Evolutionary conservation across 2,797 vertebrate genomes (phyloP).

Genomic region (Enteromius argenteus): DNA sequence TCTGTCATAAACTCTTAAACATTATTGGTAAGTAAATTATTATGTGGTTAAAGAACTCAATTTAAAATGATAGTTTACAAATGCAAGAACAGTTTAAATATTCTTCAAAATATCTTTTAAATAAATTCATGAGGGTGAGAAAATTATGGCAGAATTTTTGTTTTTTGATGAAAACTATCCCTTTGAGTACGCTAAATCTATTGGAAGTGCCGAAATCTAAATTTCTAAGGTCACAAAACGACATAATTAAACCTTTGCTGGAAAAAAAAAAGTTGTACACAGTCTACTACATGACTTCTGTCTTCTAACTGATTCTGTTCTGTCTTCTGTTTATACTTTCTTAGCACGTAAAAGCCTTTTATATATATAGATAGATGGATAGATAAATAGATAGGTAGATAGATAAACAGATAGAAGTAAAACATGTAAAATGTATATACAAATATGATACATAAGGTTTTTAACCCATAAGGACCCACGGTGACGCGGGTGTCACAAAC

Average conservation of each 20-base stretch:
- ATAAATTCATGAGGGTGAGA: neutral
- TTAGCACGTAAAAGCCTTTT: neutral
- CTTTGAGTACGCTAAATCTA: neutral
- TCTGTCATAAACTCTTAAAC: constrained; percentile 77
- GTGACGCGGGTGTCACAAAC: too few relatives aligned
- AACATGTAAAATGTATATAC: neutral
- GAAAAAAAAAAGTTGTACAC: neutral
- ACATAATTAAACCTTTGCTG: too few relatives aligned
- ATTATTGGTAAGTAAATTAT: constrained; percentile 69
- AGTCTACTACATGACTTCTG: neutral
- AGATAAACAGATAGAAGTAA: neutral
- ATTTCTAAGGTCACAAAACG: neutral
- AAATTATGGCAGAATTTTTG: neutral
- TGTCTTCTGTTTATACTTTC: neutral
- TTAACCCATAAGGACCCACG: too few relatives aligned
- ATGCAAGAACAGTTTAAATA: neutral
- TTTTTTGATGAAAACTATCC: neutral
- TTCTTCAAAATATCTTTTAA: neutral
- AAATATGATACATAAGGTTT: neutral
- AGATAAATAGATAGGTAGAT: too few relatives aligned
- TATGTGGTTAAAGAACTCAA: neutral
- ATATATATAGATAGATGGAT: too few relatives aligned
- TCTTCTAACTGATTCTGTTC: neutral
- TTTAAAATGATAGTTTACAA: neutral
- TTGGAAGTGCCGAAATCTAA: neutral